phyloP scores from a whole-genome alignment of 2,113 vertebrate species.

The Mola mola region DNA sequence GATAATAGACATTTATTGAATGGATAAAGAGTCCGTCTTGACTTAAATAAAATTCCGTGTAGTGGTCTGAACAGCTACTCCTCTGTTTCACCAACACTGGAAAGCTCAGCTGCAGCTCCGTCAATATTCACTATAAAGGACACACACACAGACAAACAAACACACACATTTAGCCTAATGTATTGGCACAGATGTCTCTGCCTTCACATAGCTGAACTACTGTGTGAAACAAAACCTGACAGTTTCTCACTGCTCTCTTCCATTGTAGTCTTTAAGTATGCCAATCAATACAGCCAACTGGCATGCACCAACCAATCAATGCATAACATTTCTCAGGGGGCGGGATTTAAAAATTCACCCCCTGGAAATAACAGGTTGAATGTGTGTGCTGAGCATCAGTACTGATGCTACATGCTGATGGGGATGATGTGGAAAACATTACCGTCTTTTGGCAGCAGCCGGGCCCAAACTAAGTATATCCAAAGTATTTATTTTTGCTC shows the following conservation, averaged over 20 bases:
- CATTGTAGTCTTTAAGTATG: slow-evolving; percentile 32
- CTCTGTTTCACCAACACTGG: not conserved
- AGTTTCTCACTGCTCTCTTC: slow-evolving; percentile 69
- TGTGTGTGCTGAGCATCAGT: not conserved
- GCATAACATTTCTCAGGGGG: slow-evolving; percentile 26
- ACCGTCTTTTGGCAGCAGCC: slow-evolving; percentile 34
- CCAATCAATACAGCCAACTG: slow-evolving; percentile 64
- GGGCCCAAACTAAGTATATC: too few species aligned
- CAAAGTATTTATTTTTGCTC: too few species aligned
- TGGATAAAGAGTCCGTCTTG: too few species aligned
- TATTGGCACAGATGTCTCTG: slow-evolving; percentile 37
- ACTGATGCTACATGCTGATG: slow-evolving; percentile 17
- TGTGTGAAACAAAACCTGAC: slow-evolving; percentile 75
- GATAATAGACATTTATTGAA: too few species aligned
- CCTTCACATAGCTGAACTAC: slow-evolving; percentile 18
- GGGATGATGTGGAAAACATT: slow-evolving; percentile 22
- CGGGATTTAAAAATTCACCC: slow-evolving; percentile 26
- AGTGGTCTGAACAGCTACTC: not conserved
- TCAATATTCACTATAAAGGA: slow-evolving; percentile 19
- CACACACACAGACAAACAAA: slow-evolving; percentile 11
- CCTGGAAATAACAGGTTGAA: slow-evolving; percentile 26
- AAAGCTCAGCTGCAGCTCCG: slow-evolving; percentile 5
- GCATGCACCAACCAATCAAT: slow-evolving; percentile 67
- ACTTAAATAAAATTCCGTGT: not conserved
- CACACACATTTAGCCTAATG: slow-evolving; percentile 19